These are phyloP conservation scores for Empidonax alnorum DNA, from an alignment of 2,113 vertebrate genomes.

Conservation along the genomic window DNA sequence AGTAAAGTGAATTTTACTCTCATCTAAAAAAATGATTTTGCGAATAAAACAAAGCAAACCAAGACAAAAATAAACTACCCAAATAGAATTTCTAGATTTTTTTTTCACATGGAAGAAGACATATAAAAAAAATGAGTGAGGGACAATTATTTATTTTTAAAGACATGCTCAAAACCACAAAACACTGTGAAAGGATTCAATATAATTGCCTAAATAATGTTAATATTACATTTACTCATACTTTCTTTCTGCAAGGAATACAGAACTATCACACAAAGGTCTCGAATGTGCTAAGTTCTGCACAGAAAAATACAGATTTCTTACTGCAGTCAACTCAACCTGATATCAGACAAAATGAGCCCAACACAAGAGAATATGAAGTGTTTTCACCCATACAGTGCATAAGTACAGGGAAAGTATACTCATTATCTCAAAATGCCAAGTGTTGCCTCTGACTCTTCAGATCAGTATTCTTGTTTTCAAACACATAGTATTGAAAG, in stretches of 20 bases:
- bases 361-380: neutral
- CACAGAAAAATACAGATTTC: neutral
- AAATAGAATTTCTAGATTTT: neutral
- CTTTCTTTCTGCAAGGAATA: neutral
- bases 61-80: neutral
- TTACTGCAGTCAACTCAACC: neutral
- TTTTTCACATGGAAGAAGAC: neutral
- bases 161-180: neutral
- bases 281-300: neutral
- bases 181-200: neutral
- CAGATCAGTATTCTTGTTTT: neutral
- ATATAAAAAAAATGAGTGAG: rapidly evolving
- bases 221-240: neutral
- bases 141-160: rapidly evolving
- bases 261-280: neutral
- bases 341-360: neutral
- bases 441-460: neutral
- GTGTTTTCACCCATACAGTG: neutral
- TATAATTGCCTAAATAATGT: neutral
- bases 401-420: neutral
- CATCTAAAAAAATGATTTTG: neutral
- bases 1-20: neutral
- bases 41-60: neutral
- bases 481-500: neutral
- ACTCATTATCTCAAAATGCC: neutral